Evolutionary conservation across 2,113 vertebrate species (phyloP), one percentile per base, ranked within the genome.

Genomic region (Callospermophilus lateralis): DNA sequence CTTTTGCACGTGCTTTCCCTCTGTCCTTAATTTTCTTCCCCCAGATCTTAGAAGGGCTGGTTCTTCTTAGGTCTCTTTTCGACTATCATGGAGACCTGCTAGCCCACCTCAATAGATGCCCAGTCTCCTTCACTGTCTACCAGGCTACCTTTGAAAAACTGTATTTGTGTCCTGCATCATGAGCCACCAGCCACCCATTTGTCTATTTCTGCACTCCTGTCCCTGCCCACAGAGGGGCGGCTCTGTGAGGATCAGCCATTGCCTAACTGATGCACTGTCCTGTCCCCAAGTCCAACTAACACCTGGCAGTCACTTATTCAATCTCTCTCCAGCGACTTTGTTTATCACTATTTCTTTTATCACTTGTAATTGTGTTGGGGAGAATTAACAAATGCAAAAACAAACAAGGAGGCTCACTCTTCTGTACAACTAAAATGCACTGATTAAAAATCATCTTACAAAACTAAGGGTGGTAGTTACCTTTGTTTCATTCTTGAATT

Each of bases 1-100:
- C 0, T 72, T 73, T 65, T 45, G n/a, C 30, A 32, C 0, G 0
- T 30, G n/a, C 12, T 65, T 79, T 45, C 4, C 51, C 10, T 22
- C 20, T n/a, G 32, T 12, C 72, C 10, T 28, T 34, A 22, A 65
- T 5, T 15, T 11, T 76, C 37, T 68, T 22, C 17, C 20, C 32
- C 4, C 55, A 28, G 0, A 20, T 53, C 17, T 73, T 45, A 13
- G 4, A 30, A n/a, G 45, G 22, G n/a, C 28, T 53, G 53, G 4
- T 42, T 86, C 34, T 58, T 73, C 53, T 73, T 42, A 45, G 8
- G 16, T 79, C 6, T 45, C 20, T 6, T 58, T 58, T 58, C 55
- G 8, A 58, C 11, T 32, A 32, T 32, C 53, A 68, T 20, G 28
- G 70, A 61, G 39, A 10, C 15, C 78, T 42, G 19, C 19, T 53